Base-by-base conservation (phyloP, 2,888 invertebrate species). In the Phlogophora meticulosa region DNA sequence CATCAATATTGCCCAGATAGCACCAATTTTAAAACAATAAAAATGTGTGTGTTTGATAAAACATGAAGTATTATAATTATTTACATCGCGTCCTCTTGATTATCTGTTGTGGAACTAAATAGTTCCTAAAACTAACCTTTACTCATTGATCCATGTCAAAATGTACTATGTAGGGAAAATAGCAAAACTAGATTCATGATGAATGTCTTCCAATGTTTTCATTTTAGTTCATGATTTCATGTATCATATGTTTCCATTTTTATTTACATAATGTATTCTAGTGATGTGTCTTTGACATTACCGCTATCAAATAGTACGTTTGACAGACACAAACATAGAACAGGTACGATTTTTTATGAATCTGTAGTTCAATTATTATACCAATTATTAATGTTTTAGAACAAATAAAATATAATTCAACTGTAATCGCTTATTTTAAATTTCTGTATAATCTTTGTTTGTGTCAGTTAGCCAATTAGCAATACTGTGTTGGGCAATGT, bases 121-220 rank as follows among this genome's bases (percentile, higher is more conserved):
- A 11, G 7, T 52, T 28, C 5, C 22, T 46, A 22, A 56, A 61
- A 51, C 11, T 3, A 10, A n/a, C 17, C 48, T 42, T 38, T 40
- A 46, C 22, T 53, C 45, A 42, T 69, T 52, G 32, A 28, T 43
- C 17, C 36, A 53, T 38, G 17, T 48, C 34, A 32, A 43, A 17
- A 20, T 22, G 28, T 11, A 45, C 7, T 34, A 20, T 46, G n/a
- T 55, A 71, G 24, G 4, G 52, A 46, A 61, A 48, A 46, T 49
- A 17, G 43, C 4, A 32, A 38, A 17, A 38, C 22, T 68, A 24
- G 10, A 62, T 66, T 43, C 48, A 43, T 45, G 52, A 58, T 62
- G 13, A 55, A 62, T 49, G 77, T 78, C 78, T 78, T 78, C 77
- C 78, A 78, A 66, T 28, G 36, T 56, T 69, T 59, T 49, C 1